Conservation (phyloP, 2,888 invertebrate genomes). For the Plebejus anna region DNA sequence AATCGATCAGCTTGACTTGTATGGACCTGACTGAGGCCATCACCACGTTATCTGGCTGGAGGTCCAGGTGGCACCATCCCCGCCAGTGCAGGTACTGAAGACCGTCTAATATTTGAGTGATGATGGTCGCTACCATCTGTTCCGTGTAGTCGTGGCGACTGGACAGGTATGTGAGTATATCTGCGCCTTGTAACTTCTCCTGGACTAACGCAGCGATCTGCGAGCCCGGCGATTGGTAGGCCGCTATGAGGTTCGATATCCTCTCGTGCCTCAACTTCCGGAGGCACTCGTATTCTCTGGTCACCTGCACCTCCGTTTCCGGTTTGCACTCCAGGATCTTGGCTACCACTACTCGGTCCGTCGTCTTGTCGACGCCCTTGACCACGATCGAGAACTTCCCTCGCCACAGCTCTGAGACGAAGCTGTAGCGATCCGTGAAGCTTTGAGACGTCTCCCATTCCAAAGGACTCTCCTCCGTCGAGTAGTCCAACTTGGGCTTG, state of each 20-base stretch:
- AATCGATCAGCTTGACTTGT: constrained; percentile 94
- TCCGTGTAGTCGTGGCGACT: constrained; percentile 95
- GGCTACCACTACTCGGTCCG: constrained; percentile 88
- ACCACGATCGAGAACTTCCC: constrained; percentile 93
- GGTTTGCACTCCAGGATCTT: constrained; percentile 88
- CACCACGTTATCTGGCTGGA: constrained; percentile 97
- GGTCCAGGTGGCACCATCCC: constrained; percentile 91
- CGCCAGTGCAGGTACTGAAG: constrained; percentile 97
- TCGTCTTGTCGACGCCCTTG: constrained; percentile 86
- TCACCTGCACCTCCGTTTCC: constrained; percentile 83
- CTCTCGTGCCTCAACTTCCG: constrained; percentile 92
- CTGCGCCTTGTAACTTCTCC: constrained; percentile 94
- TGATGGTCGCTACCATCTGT: constrained; percentile 92
- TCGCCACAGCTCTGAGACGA: constrained; percentile 90
- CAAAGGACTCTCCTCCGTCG: constrained; percentile 85
- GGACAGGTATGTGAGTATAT: constrained; percentile 92
- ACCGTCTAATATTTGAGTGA: constrained; percentile 92
- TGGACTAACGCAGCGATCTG: constrained; percentile 86
- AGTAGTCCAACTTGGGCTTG: constrained; percentile 85
- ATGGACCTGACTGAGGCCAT: constrained; percentile 92
- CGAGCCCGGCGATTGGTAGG: constrained; percentile 84
- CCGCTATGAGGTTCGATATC: constrained; percentile 87
- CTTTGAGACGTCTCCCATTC: constrained; percentile 85
- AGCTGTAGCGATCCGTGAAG: constrained; percentile 88
- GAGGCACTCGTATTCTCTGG: constrained; percentile 91